These are phyloP conservation scores for Drosophila triauraria DNA, from an alignment of 1,140 invertebrate genomes.

Conservation along the genomic window DNA sequence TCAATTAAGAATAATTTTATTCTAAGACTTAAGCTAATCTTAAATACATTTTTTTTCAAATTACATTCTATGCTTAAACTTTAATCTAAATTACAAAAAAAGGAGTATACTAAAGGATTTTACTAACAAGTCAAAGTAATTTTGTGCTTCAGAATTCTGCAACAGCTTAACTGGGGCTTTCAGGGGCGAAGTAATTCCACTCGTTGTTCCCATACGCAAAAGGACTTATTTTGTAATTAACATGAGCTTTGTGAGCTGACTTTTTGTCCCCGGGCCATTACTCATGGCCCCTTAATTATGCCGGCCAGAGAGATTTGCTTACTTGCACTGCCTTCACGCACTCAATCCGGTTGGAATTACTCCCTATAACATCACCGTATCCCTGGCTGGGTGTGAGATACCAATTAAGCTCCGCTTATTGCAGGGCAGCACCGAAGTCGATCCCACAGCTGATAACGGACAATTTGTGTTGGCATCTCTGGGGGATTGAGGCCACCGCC, in stretches of 20 bases:
- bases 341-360: neutral
- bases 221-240: conserved; percentile 53
- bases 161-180: neutral
- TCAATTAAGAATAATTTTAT: neutral
- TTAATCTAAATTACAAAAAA: neutral
- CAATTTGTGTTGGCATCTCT: conserved; percentile 36
- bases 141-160: neutral
- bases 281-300: conserved; percentile 53
- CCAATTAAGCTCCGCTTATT: conserved; percentile 71
- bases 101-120: neutral
- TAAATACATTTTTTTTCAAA: accelerated
- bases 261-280: conserved; percentile 13
- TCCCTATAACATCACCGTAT: conserved; percentile 1
- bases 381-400: conserved; percentile 29
- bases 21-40: neutral
- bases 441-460: conserved; percentile 59
- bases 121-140: neutral
- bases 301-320: conserved; percentile 34
- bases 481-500: conserved; percentile 13
- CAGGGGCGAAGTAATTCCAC: neutral
- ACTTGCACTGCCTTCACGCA: neutral
- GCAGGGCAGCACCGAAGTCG: conserved; percentile 21
- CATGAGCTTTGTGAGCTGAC: conserved; percentile 33
- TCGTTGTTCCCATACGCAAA: conserved; percentile 7
- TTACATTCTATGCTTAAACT: no score